Evolutionary conservation across 2,797 vertebrate species (phyloP), one percentile per base, ranked within the genome.

Genomic region (Parambassis ranga): DNA sequence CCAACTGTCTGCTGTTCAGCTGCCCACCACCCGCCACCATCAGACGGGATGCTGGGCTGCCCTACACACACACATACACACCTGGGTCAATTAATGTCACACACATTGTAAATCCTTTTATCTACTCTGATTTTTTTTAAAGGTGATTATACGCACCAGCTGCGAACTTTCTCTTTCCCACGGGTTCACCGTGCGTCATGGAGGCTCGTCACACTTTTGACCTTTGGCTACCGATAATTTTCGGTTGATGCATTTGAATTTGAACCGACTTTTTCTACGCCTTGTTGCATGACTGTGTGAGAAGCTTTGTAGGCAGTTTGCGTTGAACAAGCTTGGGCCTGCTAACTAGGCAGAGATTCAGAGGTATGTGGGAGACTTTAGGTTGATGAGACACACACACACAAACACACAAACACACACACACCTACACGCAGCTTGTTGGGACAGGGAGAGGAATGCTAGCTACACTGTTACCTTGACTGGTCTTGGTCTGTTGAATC

Each of bases 401-500:
- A 60, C 59, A 52, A 19, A 33, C 28, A 64, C 41, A 65, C 62
- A 65, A 49, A 48, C 32, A 46, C 26, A 71, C 43, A 60, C 58
- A 70, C 59, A 50, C 44, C 41, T 65, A 50, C 15, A 41, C 48
- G 27, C 48, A 70, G 82, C 90, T 81, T 91, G 89, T 91, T 53
- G 51, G 81, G 86, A 89, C 91, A 91, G 60, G 85, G 76, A 81
- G 60, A 80, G 85, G 91, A 91, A 91, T 92, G 86, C 77, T 65
- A 50, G 69, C 61, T 52, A 27, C 77, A 71, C 62, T 64, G 65
- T 81, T 86, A 61, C 65, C 71, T 42, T n/a, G 16, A 27, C 55
- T 59, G 49, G 31, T 78, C 47, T 32, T 71, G 51, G 66, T 81
- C 75, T 81, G 65, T 75, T 79, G 39, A 69, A 75, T 61, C 77